phyloP scores from a whole-genome alignment of 2,888 invertebrate genomes.

The Campaea margaritaria region DNA sequence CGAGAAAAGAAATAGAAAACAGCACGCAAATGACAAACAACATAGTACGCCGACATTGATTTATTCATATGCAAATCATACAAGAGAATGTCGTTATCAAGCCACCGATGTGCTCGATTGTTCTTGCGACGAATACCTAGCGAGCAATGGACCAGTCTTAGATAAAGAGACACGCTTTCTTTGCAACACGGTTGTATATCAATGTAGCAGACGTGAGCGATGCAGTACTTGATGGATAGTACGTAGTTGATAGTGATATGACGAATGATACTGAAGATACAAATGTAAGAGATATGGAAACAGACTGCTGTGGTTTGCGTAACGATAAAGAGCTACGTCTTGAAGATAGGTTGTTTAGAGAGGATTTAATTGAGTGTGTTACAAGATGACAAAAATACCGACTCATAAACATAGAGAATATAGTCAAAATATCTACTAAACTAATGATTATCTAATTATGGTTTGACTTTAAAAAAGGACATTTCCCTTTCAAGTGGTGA shows the following conservation, averaged over 20 bases:
- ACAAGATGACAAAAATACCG: too few species aligned
- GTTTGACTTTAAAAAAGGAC: too few species aligned
- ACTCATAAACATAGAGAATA: too few species aligned
- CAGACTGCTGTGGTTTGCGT: too few species aligned
- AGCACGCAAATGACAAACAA: constrained; percentile 6
- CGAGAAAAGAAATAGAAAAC: neutral
- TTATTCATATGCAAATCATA: constrained; percentile 28
- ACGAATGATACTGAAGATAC: neutral
- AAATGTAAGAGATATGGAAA: neutral
- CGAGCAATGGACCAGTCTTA: constrained; percentile 53
- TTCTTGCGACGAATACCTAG: constrained; percentile 60
- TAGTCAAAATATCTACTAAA: too few species aligned
- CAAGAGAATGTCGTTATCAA: constrained; percentile 29
- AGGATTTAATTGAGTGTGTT: too few species aligned
- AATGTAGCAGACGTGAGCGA: constrained; percentile 11
- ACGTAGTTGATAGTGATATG: constrained; percentile 1
- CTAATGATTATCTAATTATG: too few species aligned
- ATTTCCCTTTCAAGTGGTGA: too few species aligned
- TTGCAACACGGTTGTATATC: constrained; percentile 41
- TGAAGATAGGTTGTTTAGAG: too few species aligned
- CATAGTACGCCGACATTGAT: neutral
- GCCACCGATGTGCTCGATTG: constrained; percentile 26
- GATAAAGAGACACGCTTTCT: constrained; percentile 59
- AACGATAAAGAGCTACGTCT: too few species aligned
- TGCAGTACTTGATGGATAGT: constrained; percentile 18